Percentiles rank a stretch among this genome's conserved stretches.
phyloP scores from a whole-genome alignment of 2,888 invertebrate genomes.

The Tinea trinotella region DNA sequence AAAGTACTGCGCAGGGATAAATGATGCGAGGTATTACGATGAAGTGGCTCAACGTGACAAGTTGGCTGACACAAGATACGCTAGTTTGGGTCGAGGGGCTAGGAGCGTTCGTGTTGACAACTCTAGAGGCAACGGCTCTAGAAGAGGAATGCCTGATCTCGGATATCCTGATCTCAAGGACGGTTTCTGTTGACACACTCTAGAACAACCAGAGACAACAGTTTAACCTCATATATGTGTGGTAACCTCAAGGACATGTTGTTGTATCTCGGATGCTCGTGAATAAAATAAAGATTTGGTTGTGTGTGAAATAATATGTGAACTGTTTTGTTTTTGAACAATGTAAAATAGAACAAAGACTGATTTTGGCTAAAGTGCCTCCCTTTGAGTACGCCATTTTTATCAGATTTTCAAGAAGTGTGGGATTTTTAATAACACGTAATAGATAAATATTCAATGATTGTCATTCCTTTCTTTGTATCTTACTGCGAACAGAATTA shows the following conservation, averaged over 20 bases:
- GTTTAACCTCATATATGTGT: slow-evolving; percentile 29
- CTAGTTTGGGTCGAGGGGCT: slow-evolving; percentile 60
- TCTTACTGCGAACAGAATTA: background rate
- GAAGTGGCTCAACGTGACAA: slow-evolving; percentile 67
- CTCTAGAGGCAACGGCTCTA: slow-evolving; percentile 52
- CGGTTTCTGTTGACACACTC: slow-evolving; percentile 80
- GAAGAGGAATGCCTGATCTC: slow-evolving; percentile 60
- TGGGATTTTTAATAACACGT: background rate
- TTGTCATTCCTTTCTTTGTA: background rate
- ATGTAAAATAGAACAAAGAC: slow-evolving; percentile 44
- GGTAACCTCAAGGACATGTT: background rate
- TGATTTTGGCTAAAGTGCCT: slow-evolving; percentile 64
- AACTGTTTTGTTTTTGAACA: slow-evolving; percentile 14
- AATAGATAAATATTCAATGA: background rate
- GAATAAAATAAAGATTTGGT: background rate
- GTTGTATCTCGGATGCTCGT: background rate
- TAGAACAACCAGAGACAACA: slow-evolving; percentile 62
- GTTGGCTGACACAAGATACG: slow-evolving; percentile 63
- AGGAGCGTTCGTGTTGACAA: slow-evolving; percentile 53
- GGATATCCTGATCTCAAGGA: slow-evolving; percentile 76
- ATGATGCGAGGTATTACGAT: slow-evolving; percentile 66
- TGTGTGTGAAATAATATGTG: slow-evolving; percentile 16
- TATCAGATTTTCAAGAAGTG: background rate
- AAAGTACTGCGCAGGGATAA: slow-evolving; percentile 66
- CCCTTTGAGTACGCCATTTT: background rate